Conservation (phyloP, 2,113 vertebrate genomes). For the Hemicordylus capensis region DNA sequence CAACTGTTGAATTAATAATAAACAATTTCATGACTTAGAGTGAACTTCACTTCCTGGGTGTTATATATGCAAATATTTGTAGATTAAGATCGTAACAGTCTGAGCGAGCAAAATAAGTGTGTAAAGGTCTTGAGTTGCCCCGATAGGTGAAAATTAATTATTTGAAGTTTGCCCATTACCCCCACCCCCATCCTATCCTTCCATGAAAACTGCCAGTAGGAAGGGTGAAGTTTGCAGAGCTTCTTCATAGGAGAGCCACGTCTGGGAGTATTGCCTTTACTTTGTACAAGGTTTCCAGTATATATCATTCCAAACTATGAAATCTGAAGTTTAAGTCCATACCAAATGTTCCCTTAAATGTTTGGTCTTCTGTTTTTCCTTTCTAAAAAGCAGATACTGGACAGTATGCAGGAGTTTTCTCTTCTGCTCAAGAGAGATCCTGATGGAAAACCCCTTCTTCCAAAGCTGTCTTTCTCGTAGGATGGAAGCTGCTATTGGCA, state of each 20-base stretch:
- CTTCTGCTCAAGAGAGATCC: too few species aligned
- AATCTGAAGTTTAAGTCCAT: background rate
- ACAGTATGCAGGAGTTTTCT: too few species aligned
- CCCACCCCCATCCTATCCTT: background rate
- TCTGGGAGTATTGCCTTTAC: background rate
- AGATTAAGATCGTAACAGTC: background rate
- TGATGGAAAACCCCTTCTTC: too few species aligned
- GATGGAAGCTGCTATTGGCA: too few species aligned
- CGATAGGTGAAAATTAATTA: background rate
- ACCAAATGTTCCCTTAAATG: too few species aligned
- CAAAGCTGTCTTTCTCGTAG: too few species aligned
- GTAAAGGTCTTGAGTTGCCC: background rate
- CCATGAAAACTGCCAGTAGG: background rate
- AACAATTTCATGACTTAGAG: conserved; percentile 3
- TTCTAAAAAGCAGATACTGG: too few species aligned
- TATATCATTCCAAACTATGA: background rate
- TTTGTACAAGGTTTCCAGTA: background rate
- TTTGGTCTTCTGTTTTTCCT: too few species aligned
- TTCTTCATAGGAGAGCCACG: background rate
- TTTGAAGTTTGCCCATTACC: background rate
- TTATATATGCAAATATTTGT: conserved; percentile 8
- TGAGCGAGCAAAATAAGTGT: background rate
- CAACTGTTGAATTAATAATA: conserved; percentile 26
- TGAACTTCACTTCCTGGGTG: conserved; percentile 3
- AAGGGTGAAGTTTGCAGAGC: background rate